Conservation (phyloP, 2,113 vertebrate species). For the Panurus biarmicus region DNA sequence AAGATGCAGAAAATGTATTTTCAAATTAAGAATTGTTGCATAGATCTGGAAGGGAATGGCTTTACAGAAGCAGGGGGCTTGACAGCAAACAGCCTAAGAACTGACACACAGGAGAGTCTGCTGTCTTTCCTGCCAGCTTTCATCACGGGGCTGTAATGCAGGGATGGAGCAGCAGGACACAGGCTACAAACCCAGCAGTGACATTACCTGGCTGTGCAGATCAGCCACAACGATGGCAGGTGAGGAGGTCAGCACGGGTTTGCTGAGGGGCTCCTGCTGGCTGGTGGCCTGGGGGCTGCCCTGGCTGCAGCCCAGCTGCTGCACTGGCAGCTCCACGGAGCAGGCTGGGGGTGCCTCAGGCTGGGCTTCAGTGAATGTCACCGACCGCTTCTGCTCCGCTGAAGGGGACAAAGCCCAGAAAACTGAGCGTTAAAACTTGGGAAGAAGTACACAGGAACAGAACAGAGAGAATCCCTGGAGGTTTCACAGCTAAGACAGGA, state of each 20-base stretch:
- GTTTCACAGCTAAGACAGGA: background rate
- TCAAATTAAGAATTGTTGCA: background rate
- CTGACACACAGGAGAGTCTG: background rate
- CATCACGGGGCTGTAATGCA: accelerated
- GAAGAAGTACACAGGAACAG: background rate
- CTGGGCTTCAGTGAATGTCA: constrained; percentile 91
- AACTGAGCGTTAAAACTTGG: background rate
- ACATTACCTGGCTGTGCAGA: constrained; percentile 80
- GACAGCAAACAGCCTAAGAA: background rate
- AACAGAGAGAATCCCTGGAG: background rate
- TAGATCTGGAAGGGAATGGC: background rate
- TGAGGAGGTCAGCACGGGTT: constrained; percentile 66
- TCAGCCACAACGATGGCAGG: constrained; percentile 76
- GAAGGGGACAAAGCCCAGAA: constrained; percentile 31
- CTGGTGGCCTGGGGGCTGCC: constrained; percentile 35
- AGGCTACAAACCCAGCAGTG: accelerated
- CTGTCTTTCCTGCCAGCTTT: background rate
- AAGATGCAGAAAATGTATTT: background rate
- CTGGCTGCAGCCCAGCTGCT: background rate
- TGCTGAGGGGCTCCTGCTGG: constrained; percentile 46
- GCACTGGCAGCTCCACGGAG: background rate
- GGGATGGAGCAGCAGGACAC: background rate
- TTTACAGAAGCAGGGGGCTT: background rate
- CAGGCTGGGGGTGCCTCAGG: constrained; percentile 17
- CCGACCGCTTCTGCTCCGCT: constrained; percentile 92